These are phyloP conservation scores for Alethe castanea DNA, from an alignment of 2,113 vertebrate species.

Conservation along the genomic window DNA sequence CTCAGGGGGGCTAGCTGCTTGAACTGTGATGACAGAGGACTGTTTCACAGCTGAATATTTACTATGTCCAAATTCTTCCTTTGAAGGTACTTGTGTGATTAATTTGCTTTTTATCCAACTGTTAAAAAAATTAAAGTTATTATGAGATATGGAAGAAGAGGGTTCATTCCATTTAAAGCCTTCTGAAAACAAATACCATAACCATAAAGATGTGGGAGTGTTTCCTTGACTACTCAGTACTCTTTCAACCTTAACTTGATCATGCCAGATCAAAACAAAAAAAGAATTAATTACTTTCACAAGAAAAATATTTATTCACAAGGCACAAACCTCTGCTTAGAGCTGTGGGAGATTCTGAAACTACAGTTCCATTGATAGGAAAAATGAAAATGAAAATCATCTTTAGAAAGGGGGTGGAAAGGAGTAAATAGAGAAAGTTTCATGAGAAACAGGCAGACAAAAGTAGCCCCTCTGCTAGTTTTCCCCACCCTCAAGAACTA, in stretches of 20 bases:
- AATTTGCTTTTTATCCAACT: conserved; percentile 25
- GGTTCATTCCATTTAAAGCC: neutral
- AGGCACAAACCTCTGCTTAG: neutral
- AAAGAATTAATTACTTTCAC: neutral
- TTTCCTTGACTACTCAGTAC: neutral
- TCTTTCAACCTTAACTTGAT: conserved; percentile 12
- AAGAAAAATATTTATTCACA: neutral
- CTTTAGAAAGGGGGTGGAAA: neutral
- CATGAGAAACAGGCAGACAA: neutral
- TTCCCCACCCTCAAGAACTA: neutral
- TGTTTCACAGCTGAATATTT: neutral
- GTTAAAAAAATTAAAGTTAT: conserved; percentile 34
- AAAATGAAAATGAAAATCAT: neutral
- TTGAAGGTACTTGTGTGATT: neutral
- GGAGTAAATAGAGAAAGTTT: neutral
- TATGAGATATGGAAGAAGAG: neutral
- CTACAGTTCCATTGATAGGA: neutral
- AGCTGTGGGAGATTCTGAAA: neutral
- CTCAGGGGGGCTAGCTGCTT: neutral
- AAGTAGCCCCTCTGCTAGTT: rapidly evolving
- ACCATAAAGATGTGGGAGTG: neutral
- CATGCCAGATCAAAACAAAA: neutral
- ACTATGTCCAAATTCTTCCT: neutral
- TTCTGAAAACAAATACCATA: conserved; percentile 5
- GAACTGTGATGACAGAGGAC: neutral